These are phyloP conservation scores for Cirrhinus mrigala DNA, from an alignment of 2,797 vertebrate species.

Conservation along the genomic window DNA sequence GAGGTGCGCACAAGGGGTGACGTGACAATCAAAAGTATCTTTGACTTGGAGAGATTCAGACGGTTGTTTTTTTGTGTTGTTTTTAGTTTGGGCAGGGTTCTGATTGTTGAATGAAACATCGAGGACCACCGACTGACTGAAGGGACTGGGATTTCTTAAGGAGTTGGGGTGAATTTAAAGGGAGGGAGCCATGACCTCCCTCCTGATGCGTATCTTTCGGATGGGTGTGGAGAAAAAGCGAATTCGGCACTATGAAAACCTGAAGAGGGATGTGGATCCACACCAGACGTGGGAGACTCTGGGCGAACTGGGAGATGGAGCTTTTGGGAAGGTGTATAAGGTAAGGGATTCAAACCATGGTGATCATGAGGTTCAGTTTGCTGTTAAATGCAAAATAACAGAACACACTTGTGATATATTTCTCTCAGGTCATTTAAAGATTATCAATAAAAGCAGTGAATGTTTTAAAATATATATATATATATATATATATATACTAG, in stretches of 20 bases:
- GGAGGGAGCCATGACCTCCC: conserved; percentile 61
- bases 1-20: conserved; percentile 31
- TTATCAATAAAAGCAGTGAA: not conserved
- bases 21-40: conserved; percentile 3
- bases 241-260: conserved; percentile 65
- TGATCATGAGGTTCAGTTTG: not conserved
- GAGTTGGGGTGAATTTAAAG: not conserved
- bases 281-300: conserved; percentile 62
- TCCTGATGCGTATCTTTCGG: conserved; percentile 70
- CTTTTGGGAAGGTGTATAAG: conserved; percentile 75
- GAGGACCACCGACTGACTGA: not conserved
- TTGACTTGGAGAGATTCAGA: not conserved
- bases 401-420: not conserved
- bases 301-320: conserved; percentile 71
- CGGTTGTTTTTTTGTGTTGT: not conserved
- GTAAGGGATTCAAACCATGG: conserved; percentile 49
- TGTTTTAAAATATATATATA: too few species aligned
- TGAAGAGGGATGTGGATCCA: conserved; percentile 68
- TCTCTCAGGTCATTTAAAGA: not conserved
- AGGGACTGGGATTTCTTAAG: not conserved
- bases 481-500: too few species aligned
- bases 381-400: not conserved
- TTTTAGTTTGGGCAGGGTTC: not conserved
- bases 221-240: conserved; percentile 69
- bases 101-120: not conserved